Conservation (phyloP, 2,888 invertebrate species). For the Noctua janthe region DNA sequence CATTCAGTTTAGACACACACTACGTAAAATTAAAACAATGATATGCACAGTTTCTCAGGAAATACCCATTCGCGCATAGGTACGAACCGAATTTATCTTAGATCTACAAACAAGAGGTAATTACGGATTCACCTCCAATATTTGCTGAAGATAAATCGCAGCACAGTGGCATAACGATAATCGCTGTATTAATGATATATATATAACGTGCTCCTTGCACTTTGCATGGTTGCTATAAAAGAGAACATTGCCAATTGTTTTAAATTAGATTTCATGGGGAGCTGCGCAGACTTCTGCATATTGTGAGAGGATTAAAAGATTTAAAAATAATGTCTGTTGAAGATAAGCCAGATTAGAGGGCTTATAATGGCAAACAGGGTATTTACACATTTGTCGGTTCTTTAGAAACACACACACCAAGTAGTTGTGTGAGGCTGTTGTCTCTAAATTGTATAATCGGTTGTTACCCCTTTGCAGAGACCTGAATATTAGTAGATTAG, state of each 20-base stretch:
- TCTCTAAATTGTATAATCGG: slow-evolving; percentile 46
- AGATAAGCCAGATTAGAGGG: slow-evolving; percentile 63
- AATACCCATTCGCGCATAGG: slow-evolving; percentile 76
- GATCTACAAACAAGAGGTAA: slow-evolving; percentile 83
- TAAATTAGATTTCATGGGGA: slow-evolving; percentile 14
- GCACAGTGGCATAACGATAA: slow-evolving; percentile 80
- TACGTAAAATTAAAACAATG: slow-evolving; percentile 63
- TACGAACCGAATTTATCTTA: slow-evolving; percentile 82
- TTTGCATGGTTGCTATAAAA: slow-evolving; percentile 41
- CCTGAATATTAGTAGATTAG: background rate
- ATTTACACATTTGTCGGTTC: slow-evolving; percentile 53
- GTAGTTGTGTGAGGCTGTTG: slow-evolving; percentile 37
- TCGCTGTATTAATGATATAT: slow-evolving; percentile 72
- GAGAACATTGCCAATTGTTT: slow-evolving; percentile 30
- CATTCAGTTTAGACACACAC: slow-evolving; percentile 28
- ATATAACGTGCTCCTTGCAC: slow-evolving; percentile 61
- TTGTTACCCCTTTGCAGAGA: slow-evolving; percentile 31
- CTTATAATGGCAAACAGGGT: slow-evolving; percentile 56
- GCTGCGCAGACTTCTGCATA: slow-evolving; percentile 3
- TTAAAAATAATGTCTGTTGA: slow-evolving; percentile 47
- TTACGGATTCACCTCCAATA: slow-evolving; percentile 86
- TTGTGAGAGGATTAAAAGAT: slow-evolving; percentile 26
- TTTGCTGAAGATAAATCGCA: slow-evolving; percentile 86
- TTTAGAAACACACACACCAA: slow-evolving; percentile 47
- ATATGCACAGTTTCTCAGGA: slow-evolving; percentile 67